A percentile compares a stretch with the other conserved stretches of the same genome.
Conservation (phyloP, 1,140 invertebrate species). For the Chironomus tepperi region DNA sequence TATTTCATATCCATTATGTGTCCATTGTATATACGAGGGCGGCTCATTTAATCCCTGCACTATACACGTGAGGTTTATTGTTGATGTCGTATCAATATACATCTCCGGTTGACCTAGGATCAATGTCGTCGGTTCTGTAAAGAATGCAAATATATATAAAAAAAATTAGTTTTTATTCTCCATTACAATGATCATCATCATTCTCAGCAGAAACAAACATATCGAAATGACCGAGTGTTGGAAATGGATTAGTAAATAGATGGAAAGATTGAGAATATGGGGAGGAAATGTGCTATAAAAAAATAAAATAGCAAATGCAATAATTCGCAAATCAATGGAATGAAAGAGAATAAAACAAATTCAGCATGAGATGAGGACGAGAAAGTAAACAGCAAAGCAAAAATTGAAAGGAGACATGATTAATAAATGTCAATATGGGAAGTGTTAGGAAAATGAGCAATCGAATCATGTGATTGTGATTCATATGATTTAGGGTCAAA, state of each 20-base stretch:
- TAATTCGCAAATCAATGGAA: too few species aligned
- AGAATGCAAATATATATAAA: conserved; percentile 29
- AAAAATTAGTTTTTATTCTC: not conserved
- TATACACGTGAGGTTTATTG: conserved; percentile 82
- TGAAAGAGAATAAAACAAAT: too few species aligned
- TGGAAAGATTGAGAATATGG: too few species aligned
- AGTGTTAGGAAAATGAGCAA: too few species aligned
- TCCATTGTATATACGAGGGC: conserved; percentile 72
- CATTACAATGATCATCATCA: not conserved
- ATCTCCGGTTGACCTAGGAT: conserved; percentile 77
- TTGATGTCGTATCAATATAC: conserved; percentile 80
- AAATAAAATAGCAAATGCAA: not conserved
- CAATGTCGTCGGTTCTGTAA: conserved; percentile 71
- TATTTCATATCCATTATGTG: conserved; percentile 76
- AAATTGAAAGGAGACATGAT: too few species aligned
- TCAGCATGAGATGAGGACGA: too few species aligned
- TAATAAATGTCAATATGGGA: too few species aligned
- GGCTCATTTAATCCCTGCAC: conserved; percentile 77
- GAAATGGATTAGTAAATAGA: not conserved
- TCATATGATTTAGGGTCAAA: too few species aligned
- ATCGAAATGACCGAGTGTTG: too few species aligned
- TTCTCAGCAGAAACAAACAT: too few species aligned
- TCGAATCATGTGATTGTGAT: too few species aligned
- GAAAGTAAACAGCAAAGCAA: too few species aligned
- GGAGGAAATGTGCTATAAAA: not conserved